Evolutionary conservation across 2,113 vertebrate genomes (phyloP).

Genomic region (Pampusana beccarii): DNA sequence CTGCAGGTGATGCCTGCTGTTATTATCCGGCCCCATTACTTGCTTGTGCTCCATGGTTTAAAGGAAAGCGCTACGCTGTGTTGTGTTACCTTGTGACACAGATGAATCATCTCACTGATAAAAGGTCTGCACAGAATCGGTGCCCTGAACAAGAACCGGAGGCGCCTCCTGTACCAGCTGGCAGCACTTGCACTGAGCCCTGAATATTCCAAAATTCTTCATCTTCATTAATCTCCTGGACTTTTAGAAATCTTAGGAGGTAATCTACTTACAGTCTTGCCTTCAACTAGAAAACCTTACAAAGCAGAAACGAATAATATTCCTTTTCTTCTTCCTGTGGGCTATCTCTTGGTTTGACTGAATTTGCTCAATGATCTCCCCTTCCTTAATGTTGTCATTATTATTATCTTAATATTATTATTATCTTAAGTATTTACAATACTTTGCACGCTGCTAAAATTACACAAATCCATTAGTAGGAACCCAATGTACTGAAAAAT

Average conservation of each 20-base stretch:
- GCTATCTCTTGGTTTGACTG: background rate
- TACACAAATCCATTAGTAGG: background rate
- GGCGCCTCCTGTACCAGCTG: background rate
- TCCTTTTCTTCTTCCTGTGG: background rate
- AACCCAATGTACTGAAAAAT: background rate
- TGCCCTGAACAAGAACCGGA: background rate
- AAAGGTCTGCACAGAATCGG: background rate
- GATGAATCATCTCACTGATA: conserved; percentile 1
- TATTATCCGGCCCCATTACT: background rate
- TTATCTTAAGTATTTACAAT: background rate
- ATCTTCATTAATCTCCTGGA: background rate
- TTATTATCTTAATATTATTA: background rate
- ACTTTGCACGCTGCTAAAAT: background rate
- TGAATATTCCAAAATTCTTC: background rate
- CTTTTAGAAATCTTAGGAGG: conserved; percentile 2
- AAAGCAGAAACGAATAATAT: conserved; percentile 13
- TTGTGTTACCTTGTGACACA: background rate
- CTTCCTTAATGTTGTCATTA: background rate
- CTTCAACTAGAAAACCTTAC: conserved; percentile 23
- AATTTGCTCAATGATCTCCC: background rate
- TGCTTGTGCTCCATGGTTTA: background rate
- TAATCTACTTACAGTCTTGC: conserved; percentile 36
- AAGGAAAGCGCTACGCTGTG: background rate
- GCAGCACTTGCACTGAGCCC: background rate
- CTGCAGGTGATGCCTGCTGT: conserved; percentile 41